phyloP scores from a whole-genome alignment of 1,140 invertebrate genomes.

The Ceratosolen solmsi region DNA sequence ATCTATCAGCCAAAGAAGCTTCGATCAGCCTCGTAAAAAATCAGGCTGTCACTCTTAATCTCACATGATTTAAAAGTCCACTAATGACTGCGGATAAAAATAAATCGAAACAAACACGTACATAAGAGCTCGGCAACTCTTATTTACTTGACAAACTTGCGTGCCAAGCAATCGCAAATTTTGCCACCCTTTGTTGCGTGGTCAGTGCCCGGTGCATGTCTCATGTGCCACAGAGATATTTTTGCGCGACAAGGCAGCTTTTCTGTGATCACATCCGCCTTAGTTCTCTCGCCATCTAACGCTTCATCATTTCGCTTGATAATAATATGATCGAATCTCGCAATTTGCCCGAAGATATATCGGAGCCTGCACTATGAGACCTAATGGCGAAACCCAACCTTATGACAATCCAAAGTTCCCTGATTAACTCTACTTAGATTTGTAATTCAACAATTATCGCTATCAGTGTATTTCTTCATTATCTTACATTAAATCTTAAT shows the following conservation, averaged over 20 bases:
- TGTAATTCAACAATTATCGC: neutral
- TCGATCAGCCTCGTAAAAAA: no score
- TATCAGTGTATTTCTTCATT: no score
- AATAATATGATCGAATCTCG: no score
- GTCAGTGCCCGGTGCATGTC: neutral
- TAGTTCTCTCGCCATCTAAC: neutral
- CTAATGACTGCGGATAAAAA: neutral
- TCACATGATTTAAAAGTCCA: neutral
- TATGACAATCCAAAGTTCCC: no score
- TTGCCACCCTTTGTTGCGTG: neutral
- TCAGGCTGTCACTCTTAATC: neutral
- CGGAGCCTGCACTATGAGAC: no score
- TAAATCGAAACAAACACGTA: neutral
- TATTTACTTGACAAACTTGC: conserved; percentile 22
- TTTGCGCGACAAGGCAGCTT: neutral
- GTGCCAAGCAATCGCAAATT: conserved; percentile 44
- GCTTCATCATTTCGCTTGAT: no score
- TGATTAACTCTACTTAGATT: neutral
- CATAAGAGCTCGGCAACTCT: neutral
- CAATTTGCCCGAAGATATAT: no score
- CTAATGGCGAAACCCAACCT: no score
- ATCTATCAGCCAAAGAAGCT: no score
- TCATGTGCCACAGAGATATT: neutral
- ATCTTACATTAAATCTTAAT: no score
- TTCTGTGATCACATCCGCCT: neutral